phyloP scores from a whole-genome alignment of 2,113 vertebrate species.

The Dromas ardeola region DNA sequence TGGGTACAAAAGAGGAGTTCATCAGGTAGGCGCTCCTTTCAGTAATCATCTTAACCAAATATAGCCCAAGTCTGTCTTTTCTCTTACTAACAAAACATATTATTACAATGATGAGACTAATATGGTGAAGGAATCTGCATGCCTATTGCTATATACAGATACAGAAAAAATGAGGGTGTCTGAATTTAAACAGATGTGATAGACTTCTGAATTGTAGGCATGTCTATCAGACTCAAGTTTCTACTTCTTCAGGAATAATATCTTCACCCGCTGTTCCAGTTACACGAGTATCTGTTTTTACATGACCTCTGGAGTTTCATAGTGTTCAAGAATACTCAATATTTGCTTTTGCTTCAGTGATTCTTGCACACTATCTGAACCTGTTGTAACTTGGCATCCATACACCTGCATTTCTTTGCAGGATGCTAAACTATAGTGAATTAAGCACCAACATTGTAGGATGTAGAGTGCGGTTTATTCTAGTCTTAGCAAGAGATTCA shows the following conservation, averaged over 20 bases:
- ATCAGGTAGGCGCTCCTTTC: not conserved
- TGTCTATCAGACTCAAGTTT: not conserved
- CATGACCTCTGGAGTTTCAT: not conserved
- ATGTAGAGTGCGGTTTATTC: too few relatives aligned
- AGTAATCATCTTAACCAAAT: not conserved
- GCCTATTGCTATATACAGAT: not conserved
- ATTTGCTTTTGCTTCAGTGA: not conserved
- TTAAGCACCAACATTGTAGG: not conserved
- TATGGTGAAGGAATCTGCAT: not conserved
- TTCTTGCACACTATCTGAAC: not conserved
- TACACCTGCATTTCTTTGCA: not conserved
- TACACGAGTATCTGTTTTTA: not conserved
- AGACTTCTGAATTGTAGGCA: not conserved
- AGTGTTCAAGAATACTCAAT: not conserved
- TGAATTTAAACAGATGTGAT: not conserved
- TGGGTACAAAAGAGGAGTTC: not conserved
- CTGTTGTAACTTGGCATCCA: not conserved
- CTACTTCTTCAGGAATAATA: not conserved
- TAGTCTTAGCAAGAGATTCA: not conserved
- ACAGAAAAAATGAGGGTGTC: not conserved
- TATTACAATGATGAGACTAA: not conserved
- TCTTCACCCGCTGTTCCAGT: not conserved
- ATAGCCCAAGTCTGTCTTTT: not conserved
- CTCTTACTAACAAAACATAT: not conserved
- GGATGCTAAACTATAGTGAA: not conserved